Evolutionary conservation across 2,888 invertebrate species (phyloP), one percentile per base, ranked within the genome.

Genomic region (Gryllus longicercus): DNA sequence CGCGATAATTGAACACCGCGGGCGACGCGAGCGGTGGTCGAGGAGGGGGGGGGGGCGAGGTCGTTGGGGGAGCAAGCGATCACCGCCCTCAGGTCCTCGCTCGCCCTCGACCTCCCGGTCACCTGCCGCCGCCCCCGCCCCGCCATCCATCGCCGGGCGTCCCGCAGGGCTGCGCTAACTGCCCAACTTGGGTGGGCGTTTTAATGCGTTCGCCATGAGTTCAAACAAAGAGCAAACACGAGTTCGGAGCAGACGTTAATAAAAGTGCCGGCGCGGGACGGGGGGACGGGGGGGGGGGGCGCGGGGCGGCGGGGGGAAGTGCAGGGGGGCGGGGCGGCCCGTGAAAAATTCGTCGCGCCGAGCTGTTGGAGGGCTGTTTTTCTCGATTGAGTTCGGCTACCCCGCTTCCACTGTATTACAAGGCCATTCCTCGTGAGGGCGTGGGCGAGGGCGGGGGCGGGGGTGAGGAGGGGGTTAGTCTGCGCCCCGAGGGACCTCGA

Each of bases 1-100:
- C 76, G 50, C 50, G 76, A 50, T 76, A 76, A 76, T 50, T 50
- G 76, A 38, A 76, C 50, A 50, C 50, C 50, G 18, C 38, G 76
- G 38, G 76, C 38, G 38, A 49, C 76, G 23, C 25, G 25, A 16
- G 76, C 11, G 76, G 38, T 1, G 12, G 50, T 18, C 3, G 25
- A 8, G 76, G n/a, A 38, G 2, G 50, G 76, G 11, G 23, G 38
- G 14, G 38, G 21, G 76, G 38, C 38, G 38, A 11, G 76, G 23
- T 14, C 14, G 11, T 38, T 50, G n/a, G n/a, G 38, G 18, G 76
- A 76, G 50, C 49, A 76, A 25, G 50, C 76, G n/a, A 14, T 16
- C 50, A 16, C 11, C n/a, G 18, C 76, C 23, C 25, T 38, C 5
- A 38, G 38, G 38, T 18, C 76, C 76, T 21, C 50, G 18, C 25